Evolutionary conservation across 2,888 invertebrate species (phyloP).

Genomic region (Listrodromus nycthemerus): DNA sequence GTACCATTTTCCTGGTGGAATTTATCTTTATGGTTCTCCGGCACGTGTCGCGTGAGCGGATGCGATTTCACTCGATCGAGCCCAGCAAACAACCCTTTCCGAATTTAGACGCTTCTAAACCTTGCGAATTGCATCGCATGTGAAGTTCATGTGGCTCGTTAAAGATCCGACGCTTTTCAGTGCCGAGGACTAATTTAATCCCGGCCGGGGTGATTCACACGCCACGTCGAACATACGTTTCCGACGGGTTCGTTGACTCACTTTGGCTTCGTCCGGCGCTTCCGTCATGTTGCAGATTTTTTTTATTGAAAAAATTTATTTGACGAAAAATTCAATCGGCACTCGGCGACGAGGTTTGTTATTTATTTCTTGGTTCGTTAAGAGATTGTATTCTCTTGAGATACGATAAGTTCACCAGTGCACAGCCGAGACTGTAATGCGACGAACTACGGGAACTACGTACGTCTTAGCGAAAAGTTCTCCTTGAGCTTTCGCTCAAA

Average conservation of each 20-base stretch:
- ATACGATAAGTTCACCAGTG: constrained; percentile 72
- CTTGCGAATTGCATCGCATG: neutral
- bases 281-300: constrained; percentile 72
- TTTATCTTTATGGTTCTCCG: constrained; percentile 55
- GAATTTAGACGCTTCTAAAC: neutral
- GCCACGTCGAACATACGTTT: constrained; percentile 1
- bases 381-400: neutral
- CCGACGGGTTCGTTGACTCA: constrained; percentile 72
- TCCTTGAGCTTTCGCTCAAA: constrained; percentile 69
- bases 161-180: constrained; percentile 2
- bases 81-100: constrained; percentile 3
- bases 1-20: constrained; percentile 42
- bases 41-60: constrained; percentile 57
- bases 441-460: constrained; percentile 78
- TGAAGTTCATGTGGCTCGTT: neutral
- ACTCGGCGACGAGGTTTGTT: neutral
- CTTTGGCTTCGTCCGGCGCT: constrained; percentile 80
- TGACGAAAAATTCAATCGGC: neutral
- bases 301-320: neutral
- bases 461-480: constrained; percentile 72
- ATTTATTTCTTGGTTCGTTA: neutral
- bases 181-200: neutral
- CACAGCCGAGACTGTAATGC: constrained; percentile 77
- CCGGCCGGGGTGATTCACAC: constrained; percentile 1
- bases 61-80: constrained; percentile 31